phyloP scores from a whole-genome alignment of 2,888 invertebrate species.

The Tetramorium bicarinatum region DNA sequence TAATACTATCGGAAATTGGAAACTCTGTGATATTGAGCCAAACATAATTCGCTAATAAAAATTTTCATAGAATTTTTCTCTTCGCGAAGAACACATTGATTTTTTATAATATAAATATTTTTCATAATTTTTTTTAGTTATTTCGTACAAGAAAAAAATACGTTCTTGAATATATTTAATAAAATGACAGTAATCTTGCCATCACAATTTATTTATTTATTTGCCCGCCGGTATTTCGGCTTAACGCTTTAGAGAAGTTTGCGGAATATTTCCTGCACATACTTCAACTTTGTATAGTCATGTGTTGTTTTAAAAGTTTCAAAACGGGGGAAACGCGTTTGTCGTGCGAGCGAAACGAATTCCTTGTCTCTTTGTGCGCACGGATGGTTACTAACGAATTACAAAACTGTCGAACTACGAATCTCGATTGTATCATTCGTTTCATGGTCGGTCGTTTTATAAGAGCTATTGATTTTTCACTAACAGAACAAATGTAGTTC shows the following conservation, averaged over 20 bases:
- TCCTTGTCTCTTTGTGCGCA: conserved; percentile 38
- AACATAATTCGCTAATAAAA: neutral
- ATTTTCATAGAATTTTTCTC: neutral
- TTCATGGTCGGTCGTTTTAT: neutral
- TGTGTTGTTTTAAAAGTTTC: conserved; percentile 47
- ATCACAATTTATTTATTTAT: conserved; percentile 16
- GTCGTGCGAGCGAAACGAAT: conserved; percentile 31
- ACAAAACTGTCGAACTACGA: conserved; percentile 30
- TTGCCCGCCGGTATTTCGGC: conserved; percentile 1
- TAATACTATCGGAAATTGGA: neutral
- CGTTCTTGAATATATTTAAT: conserved; percentile 28
- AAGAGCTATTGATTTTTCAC: conserved; percentile 26
- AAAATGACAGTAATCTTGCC: conserved; percentile 19
- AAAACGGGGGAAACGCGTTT: conserved; percentile 31
- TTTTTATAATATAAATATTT: neutral
- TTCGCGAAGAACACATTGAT: neutral
- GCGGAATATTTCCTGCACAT: conserved; percentile 40
- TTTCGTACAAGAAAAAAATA: neutral
- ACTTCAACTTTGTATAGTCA: conserved; percentile 36
- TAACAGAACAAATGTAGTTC: neutral
- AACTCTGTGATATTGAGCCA: conserved; percentile 6
- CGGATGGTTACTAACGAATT: conserved; percentile 31
- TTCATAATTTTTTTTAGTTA: neutral
- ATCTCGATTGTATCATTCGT: conserved; percentile 28
- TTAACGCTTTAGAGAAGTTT: conserved; percentile 32